Evolutionary conservation across 1,140 invertebrate species (phyloP).

Genomic region (Nasonia giraulti): DNA sequence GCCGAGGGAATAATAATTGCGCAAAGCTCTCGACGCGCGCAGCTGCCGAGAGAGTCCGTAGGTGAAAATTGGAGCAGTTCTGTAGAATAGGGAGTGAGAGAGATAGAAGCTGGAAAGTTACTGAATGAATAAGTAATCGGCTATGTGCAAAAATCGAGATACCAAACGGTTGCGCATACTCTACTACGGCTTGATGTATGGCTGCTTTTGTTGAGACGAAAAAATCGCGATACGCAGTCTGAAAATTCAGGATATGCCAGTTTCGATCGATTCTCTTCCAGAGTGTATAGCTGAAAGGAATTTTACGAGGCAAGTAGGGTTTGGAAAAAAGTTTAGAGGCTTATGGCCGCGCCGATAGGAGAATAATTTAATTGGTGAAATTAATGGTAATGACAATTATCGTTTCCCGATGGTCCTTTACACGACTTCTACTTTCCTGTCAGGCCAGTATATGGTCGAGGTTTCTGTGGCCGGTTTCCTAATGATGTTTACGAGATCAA

Average conservation of each 20-base stretch:
- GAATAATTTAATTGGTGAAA: neutral
- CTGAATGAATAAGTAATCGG: conserved; percentile 9
- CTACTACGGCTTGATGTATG: too few relatives aligned
- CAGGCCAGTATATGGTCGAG: neutral
- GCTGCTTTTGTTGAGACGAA: too few relatives aligned
- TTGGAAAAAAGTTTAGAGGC: too few relatives aligned
- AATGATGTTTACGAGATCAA: conserved; percentile 30
- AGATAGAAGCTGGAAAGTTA: neutral
- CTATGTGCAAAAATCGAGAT: conserved; percentile 6
- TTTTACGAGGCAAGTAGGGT: neutral
- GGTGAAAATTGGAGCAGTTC: conserved; percentile 19
- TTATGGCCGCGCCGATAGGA: neutral
- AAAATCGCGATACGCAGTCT: too few relatives aligned
- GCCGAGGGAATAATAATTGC: conserved; percentile 23
- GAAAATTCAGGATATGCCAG: too few relatives aligned
- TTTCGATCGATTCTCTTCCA: too few relatives aligned
- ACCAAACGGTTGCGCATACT: too few relatives aligned
- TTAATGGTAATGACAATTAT: conserved; percentile 11
- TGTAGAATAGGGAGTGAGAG: neutral
- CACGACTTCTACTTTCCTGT: conserved; percentile 12
- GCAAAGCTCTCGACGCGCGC: neutral
- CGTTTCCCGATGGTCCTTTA: neutral
- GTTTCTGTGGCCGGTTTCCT: conserved; percentile 16
- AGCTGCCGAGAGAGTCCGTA: conserved; percentile 18
- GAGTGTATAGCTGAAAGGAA: neutral